Conservation (phyloP, 2,797 vertebrate genomes). For the Delichon dasypus region DNA sequence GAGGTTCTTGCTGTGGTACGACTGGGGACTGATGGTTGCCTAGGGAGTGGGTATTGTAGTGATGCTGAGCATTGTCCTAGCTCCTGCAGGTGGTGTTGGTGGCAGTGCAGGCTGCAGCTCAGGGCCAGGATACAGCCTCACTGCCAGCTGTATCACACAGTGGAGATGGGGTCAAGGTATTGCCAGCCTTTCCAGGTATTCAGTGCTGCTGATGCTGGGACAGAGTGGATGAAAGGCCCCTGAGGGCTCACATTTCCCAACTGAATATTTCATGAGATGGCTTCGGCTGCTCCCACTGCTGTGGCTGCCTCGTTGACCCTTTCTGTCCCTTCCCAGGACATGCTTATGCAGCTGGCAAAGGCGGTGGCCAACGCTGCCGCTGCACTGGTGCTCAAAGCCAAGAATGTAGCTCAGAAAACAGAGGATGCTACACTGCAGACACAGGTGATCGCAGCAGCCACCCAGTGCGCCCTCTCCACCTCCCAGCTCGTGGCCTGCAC, state of each 20-base stretch:
- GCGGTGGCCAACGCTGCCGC: conserved; percentile 93
- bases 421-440: conserved; percentile 91
- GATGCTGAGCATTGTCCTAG: accelerated
- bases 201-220: not conserved
- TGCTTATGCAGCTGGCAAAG: conserved; percentile 97
- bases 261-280: not conserved
- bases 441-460: conserved; percentile 93
- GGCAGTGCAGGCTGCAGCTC: not conserved
- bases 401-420: conserved; percentile 94
- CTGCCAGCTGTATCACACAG: accelerated
- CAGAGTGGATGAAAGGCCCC: not conserved
- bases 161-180: not conserved
- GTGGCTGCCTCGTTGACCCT: not conserved
- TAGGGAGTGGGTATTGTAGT: not conserved
- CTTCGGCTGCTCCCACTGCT: accelerated
- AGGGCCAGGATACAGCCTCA: not conserved
- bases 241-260: not conserved
- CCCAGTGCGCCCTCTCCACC: conserved; percentile 95
- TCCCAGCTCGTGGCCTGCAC: conserved; percentile 98
- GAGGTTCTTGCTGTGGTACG: not conserved
- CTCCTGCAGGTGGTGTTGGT: accelerated
- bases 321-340: conserved; percentile 77
- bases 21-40: accelerated
- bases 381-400: conserved; percentile 92
- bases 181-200: not conserved